Percentiles rank a stretch among this genome's conserved stretches.
phyloP scores from a whole-genome alignment of 2,113 vertebrate genomes.

The Apteryx owenii region DNA sequence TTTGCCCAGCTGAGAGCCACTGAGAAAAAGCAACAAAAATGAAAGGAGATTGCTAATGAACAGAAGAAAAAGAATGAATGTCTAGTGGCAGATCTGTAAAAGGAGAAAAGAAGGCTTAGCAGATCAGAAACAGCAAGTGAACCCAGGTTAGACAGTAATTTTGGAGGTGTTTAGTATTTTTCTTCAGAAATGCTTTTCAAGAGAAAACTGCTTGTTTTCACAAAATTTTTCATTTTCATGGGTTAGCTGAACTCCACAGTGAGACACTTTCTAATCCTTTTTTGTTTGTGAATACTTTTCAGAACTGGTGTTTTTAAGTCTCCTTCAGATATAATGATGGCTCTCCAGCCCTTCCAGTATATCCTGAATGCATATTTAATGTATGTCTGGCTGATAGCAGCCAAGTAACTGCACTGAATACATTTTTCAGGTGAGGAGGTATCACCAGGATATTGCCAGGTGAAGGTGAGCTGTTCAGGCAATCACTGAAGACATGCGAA shows the following conservation, averaged over 20 bases:
- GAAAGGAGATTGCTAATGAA: not conserved
- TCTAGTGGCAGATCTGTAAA: not conserved
- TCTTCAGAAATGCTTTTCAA: not conserved
- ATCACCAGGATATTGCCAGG: not conserved
- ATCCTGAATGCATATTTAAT: not conserved
- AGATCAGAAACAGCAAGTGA: not conserved
- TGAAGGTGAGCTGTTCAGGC: conserved; percentile 41
- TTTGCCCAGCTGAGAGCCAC: fast-evolving
- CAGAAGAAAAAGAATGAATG: not conserved
- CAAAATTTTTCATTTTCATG: not conserved
- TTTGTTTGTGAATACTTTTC: not conserved
- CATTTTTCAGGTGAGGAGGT: not conserved
- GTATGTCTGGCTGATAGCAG: not conserved
- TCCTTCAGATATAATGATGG: not conserved
- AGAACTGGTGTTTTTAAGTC: not conserved
- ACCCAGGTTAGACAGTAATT: not conserved
- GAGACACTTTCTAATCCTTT: not conserved
- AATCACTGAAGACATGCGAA: not conserved
- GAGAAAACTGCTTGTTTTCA: not conserved
- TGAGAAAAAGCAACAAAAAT: not conserved
- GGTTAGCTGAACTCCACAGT: not conserved
- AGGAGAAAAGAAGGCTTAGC: not conserved
- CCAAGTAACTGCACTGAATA: not conserved
- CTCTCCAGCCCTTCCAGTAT: not conserved
- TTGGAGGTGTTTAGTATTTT: not conserved